Conservation (phyloP, 2,888 invertebrate genomes). For the Andrena camellia region DNA sequence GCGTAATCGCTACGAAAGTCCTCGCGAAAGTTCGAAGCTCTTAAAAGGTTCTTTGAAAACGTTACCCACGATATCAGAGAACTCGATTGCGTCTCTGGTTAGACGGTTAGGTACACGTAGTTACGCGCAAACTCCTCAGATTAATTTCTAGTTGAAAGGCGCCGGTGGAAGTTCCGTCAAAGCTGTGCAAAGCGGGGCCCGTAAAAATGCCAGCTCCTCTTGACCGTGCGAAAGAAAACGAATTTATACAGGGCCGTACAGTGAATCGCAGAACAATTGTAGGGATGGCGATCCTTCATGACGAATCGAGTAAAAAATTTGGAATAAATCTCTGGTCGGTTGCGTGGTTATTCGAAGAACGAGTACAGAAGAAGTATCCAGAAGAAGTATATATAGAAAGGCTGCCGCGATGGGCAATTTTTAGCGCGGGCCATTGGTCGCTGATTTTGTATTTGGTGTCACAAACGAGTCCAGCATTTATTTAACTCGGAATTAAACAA, state of each 20-base stretch:
- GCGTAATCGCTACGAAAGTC: slow-evolving; percentile 29
- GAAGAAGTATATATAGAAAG: no score
- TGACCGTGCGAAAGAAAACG: no score
- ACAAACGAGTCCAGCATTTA: neutral
- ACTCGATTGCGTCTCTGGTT: neutral
- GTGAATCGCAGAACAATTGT: no score
- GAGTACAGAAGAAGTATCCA: no score
- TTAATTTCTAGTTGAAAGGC: neutral
- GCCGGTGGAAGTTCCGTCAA: neutral
- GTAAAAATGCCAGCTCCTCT: neutral
- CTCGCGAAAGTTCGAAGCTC: slow-evolving; percentile 14
- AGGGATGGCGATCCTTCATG: no score
- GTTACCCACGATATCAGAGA: neutral
- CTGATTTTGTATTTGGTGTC: neutral
- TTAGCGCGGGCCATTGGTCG: no score
- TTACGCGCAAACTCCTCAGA: neutral
- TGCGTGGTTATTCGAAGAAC: no score
- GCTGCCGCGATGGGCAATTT: no score
- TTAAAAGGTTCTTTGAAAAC: slow-evolving; percentile 22
- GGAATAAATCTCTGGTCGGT: no score
- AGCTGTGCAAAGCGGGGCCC: neutral
- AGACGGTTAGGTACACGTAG: neutral
- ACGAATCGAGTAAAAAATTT: no score
- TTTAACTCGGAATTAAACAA: slow-evolving; percentile 1
- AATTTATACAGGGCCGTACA: no score